These are phyloP conservation scores for Syndactyla subalaris DNA, from an alignment of 2,797 vertebrate genomes.

Conservation along the genomic window DNA sequence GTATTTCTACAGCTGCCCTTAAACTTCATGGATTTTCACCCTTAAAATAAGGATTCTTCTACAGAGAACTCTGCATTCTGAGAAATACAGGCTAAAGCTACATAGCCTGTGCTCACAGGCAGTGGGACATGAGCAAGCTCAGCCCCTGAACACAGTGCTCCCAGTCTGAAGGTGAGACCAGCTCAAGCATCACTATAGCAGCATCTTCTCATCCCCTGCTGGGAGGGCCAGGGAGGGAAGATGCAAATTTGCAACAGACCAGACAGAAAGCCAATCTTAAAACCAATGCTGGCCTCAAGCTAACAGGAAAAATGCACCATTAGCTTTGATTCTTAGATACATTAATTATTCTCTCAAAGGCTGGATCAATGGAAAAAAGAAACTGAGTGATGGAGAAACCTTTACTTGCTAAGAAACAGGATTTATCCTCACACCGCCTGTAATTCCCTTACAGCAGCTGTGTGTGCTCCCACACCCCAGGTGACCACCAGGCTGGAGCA, in stretches of 20 bases:
- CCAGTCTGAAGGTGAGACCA: background rate
- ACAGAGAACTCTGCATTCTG: background rate
- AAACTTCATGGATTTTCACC: background rate
- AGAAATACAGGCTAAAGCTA: background rate
- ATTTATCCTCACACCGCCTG: background rate
- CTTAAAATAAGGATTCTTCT: background rate
- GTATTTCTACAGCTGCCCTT: background rate
- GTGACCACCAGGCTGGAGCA: background rate
- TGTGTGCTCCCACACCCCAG: background rate
- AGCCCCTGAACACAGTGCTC: rapidly evolving
- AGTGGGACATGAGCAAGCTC: background rate
- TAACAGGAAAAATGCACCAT: background rate
- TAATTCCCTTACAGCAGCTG: background rate
- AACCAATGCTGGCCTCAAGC: background rate
- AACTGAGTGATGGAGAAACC: background rate
- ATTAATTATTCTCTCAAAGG: background rate
- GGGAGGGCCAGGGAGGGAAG: background rate
- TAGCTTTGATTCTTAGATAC: conserved; percentile 54
- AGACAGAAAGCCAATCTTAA: conserved; percentile 19
- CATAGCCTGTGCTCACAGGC: background rate
- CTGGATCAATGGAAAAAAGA: background rate
- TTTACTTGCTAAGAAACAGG: background rate
- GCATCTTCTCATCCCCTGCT: background rate
- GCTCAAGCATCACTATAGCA: background rate
- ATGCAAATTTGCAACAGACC: background rate